Conservation (phyloP, 2,113 vertebrate species). For the Zapornia atra region DNA sequence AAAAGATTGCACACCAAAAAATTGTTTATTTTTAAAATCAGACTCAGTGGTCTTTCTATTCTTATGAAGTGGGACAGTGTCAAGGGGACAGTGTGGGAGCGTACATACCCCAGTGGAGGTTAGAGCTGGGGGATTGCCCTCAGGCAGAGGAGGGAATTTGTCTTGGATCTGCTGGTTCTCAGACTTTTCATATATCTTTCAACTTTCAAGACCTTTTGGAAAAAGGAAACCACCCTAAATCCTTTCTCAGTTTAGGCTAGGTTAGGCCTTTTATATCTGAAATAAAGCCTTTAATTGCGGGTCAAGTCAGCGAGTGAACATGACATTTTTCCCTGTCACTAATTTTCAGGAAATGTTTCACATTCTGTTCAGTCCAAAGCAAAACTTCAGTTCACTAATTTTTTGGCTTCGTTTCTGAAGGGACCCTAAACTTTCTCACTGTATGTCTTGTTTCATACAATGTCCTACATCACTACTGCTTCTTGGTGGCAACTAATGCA, state of each 20-base stretch:
- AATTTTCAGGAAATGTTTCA: not conserved
- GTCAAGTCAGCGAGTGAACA: not conserved
- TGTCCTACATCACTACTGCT: not conserved
- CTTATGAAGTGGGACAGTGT: not conserved
- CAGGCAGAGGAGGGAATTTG: not conserved
- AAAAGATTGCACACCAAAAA: not conserved
- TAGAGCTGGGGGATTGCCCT: not conserved
- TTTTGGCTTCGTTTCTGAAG: not conserved
- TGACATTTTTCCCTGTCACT: not conserved
- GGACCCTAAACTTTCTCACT: not conserved
- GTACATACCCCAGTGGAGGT: not conserved
- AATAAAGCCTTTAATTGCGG: not conserved
- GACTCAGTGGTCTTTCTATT: not conserved
- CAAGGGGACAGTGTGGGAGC: not conserved
- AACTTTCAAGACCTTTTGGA: not conserved
- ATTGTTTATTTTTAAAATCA: not conserved
- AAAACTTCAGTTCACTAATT: not conserved
- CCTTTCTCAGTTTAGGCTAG: not conserved
- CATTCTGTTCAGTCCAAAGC: not conserved
- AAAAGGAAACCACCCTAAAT: not conserved
- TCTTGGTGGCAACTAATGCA: conserved; percentile 6
- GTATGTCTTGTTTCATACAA: not conserved
- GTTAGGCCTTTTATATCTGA: not conserved
- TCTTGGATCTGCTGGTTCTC: not conserved
- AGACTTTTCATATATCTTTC: not conserved